These are phyloP conservation scores for Lipophrys pholis DNA, from an alignment of 2,113 vertebrate species.

Conservation along the genomic window DNA sequence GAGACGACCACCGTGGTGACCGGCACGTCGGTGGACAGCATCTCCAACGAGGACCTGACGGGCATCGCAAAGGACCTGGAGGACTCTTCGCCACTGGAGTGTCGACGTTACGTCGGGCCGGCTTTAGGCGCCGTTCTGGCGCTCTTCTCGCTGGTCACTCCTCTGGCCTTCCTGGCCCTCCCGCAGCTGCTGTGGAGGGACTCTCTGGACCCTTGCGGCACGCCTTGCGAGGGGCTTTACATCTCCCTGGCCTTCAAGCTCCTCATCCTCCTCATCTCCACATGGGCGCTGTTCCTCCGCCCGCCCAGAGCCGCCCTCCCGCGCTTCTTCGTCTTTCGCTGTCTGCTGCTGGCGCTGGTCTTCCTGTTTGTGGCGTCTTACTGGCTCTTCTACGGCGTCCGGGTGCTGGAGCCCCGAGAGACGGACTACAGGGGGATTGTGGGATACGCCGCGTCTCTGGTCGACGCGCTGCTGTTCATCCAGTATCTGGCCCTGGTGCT, in stretches of 20 bases:
- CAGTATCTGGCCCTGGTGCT: constrained; percentile 92
- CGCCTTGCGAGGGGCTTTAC: constrained; percentile 92
- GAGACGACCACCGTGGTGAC: constrained; percentile 94
- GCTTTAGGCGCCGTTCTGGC: constrained; percentile 84
- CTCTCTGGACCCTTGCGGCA: constrained; percentile 87
- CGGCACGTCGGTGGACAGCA: constrained; percentile 92
- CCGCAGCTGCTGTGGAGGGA: constrained; percentile 91
- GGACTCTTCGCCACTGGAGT: constrained; percentile 87
- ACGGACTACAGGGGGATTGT: constrained; percentile 90
- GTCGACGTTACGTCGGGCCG: constrained; percentile 86
- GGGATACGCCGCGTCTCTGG: constrained; percentile 89
- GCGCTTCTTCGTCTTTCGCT: constrained; percentile 87
- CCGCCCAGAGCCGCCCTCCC: constrained; percentile 88
- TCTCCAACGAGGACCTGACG: constrained; percentile 92
- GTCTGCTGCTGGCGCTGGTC: constrained; percentile 90
- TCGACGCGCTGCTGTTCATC: constrained; percentile 92
- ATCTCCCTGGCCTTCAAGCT: constrained; percentile 94
- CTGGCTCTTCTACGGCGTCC: constrained; percentile 92
- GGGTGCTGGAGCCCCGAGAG: constrained; percentile 88
- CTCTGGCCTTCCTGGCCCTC: constrained; percentile 89
- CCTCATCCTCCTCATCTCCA: constrained; percentile 90
- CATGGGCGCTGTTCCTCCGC: constrained; percentile 92
- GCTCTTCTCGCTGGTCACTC: constrained; percentile 87
- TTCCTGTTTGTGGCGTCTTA: constrained; percentile 92
- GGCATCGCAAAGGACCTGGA: constrained; percentile 91